Evolutionary conservation across 2,113 vertebrate genomes (phyloP).

Genomic region (Aythya baeri): DNA sequence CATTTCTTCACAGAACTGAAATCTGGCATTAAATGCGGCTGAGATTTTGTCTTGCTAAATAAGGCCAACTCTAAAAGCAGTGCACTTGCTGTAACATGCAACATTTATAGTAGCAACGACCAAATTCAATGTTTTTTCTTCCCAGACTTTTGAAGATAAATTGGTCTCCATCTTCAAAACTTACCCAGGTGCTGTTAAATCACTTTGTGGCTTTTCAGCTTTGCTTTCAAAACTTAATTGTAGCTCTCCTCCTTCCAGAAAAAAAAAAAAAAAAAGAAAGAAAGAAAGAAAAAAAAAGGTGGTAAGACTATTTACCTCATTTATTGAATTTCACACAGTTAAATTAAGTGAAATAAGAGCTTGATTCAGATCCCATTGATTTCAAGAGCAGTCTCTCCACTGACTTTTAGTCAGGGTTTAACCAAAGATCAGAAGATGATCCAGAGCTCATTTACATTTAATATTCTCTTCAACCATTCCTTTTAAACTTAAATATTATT

Average conservation of each 20-base stretch:
- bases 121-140: slow-evolving; percentile 5
- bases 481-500: slow-evolving; percentile 19
- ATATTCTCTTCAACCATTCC: slow-evolving; percentile 26
- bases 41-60: slow-evolving; percentile 3
- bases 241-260: background rate
- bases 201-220: slow-evolving; percentile 45
- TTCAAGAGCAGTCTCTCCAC: slow-evolving; percentile 9
- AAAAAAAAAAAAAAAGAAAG: slow-evolving; percentile 31
- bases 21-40: background rate
- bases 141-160: slow-evolving; percentile 57
- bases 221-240: slow-evolving; percentile 47
- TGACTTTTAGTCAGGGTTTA: slow-evolving; percentile 14
- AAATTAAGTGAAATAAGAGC: slow-evolving; percentile 26
- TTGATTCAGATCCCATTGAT: slow-evolving; percentile 10
- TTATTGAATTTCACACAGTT: slow-evolving; percentile 27
- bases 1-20: background rate
- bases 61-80: background rate
- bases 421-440: slow-evolving; percentile 43
- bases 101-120: background rate
- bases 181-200: slow-evolving; percentile 46
- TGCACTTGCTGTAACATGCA: slow-evolving; percentile 50
- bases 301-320: background rate
- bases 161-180: slow-evolving; percentile 49
- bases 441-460: slow-evolving; percentile 36
- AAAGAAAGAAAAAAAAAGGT: slow-evolving; percentile 25